These are phyloP conservation scores for Chinchilla lanigera DNA, from an alignment of 2,113 vertebrate genomes.

Conservation along the genomic window DNA sequence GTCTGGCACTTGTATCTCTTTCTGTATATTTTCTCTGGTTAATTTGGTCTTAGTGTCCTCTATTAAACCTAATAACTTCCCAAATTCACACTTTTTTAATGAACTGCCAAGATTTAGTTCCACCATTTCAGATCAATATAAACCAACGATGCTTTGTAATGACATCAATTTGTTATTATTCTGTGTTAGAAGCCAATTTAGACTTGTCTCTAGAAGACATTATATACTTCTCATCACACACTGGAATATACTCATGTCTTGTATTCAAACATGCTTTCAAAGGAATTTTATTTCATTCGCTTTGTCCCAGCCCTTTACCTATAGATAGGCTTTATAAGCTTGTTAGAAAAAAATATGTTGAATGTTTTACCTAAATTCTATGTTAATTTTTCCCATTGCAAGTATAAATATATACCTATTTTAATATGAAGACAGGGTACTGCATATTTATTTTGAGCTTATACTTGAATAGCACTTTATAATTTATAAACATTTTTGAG, in stretches of 20 bases:
- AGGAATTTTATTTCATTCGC: background rate
- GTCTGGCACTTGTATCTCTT: background rate
- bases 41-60: background rate
- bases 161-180: background rate
- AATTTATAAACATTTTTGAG: slow-evolving; percentile 14
- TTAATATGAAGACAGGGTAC: background rate
- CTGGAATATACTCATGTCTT: background rate
- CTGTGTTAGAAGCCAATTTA: background rate
- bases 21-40: background rate
- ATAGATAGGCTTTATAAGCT: background rate
- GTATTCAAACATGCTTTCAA: background rate
- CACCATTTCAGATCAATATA: background rate
- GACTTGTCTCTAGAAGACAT: background rate
- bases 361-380: slow-evolving; percentile 4
- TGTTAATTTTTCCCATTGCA: background rate
- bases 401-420: slow-evolving; percentile 49
- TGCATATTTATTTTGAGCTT: slow-evolving; percentile 28
- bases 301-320: background rate
- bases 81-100: background rate
- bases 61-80: background rate
- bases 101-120: background rate
- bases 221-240: background rate
- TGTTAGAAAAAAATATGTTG: background rate
- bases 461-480: slow-evolving; percentile 17
- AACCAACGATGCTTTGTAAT: background rate